These are phyloP conservation scores for Emydocephalus ijimae DNA, from an alignment of 2,113 vertebrate species.

Conservation along the genomic window DNA sequence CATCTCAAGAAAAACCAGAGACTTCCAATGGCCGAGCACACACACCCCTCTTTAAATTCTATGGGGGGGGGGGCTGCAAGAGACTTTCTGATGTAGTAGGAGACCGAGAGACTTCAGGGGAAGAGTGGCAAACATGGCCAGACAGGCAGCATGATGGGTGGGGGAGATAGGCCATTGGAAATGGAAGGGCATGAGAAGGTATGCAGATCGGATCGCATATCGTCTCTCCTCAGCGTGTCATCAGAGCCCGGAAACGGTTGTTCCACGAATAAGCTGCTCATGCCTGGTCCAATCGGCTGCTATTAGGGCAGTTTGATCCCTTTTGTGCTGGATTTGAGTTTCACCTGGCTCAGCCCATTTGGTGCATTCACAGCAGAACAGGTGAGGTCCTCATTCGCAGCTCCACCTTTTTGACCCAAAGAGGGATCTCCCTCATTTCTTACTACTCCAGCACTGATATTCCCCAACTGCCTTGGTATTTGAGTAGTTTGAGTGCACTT, in stretches of 20 bases:
- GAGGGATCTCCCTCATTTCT: not conserved
- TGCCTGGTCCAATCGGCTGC: not conserved
- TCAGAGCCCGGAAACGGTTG: not conserved
- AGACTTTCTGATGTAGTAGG: not conserved
- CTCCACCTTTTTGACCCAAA: not conserved
- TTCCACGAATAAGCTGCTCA: not conserved
- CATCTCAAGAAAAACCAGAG: not conserved
- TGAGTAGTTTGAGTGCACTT: not conserved
- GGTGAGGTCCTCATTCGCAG: not conserved
- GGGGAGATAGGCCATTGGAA: not conserved
- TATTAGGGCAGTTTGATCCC: not conserved
- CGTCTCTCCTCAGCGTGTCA: not conserved
- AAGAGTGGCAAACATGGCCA: not conserved
- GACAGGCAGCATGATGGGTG: not conserved
- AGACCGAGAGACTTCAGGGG: not conserved
- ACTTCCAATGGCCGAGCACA: too few relatives aligned
- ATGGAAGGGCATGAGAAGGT: not conserved
- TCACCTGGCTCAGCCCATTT: not conserved
- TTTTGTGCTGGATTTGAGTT: not conserved
- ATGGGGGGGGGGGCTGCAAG: too few relatives aligned
- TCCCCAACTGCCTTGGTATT: not conserved
- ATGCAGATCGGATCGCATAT: not conserved
- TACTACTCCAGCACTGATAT: not conserved
- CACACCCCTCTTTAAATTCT: too few relatives aligned
- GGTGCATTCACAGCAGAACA: not conserved